Conservation (phyloP, 2,888 invertebrate genomes). For the Brachypterus glaber region DNA sequence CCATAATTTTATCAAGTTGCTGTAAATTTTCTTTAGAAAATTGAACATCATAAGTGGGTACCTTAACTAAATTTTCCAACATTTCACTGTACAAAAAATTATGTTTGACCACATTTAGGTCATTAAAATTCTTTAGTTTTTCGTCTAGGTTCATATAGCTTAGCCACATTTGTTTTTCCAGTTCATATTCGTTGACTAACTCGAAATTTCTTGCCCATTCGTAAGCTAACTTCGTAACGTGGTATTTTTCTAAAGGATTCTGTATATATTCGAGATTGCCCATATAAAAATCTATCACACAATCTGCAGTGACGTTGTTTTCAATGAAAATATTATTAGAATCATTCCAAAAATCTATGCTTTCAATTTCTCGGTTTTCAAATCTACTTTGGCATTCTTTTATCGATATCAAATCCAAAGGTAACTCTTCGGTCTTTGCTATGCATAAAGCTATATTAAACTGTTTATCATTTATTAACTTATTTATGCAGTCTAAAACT, state of each 20-base stretch:
- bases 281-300: constrained; percentile 55
- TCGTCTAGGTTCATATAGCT: constrained; percentile 29
- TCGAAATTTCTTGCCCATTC: constrained; percentile 33
- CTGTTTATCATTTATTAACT: constrained; percentile 43
- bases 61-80: constrained; percentile 18
- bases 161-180: constrained; percentile 35
- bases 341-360: constrained; percentile 47
- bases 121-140: constrained; percentile 16
- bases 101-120: constrained; percentile 12
- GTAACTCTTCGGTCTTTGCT: constrained; percentile 44
- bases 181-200: constrained; percentile 25
- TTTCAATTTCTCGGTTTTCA: constrained; percentile 40
- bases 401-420: constrained; percentile 46
- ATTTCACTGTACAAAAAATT: constrained; percentile 22
- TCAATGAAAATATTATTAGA: constrained; percentile 54
- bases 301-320: constrained; percentile 51
- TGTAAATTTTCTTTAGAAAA: constrained; percentile 37
- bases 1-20: constrained; percentile 44
- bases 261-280: constrained; percentile 46
- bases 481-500: constrained; percentile 46
- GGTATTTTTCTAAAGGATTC: constrained; percentile 43
- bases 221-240: constrained; percentile 35
- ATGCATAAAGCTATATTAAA: constrained; percentile 52
- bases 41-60: constrained; percentile 17
- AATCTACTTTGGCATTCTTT: constrained; percentile 48